phyloP scores from a whole-genome alignment of 2,888 invertebrate genomes.

The Gymnoscelis rufifasciata region DNA sequence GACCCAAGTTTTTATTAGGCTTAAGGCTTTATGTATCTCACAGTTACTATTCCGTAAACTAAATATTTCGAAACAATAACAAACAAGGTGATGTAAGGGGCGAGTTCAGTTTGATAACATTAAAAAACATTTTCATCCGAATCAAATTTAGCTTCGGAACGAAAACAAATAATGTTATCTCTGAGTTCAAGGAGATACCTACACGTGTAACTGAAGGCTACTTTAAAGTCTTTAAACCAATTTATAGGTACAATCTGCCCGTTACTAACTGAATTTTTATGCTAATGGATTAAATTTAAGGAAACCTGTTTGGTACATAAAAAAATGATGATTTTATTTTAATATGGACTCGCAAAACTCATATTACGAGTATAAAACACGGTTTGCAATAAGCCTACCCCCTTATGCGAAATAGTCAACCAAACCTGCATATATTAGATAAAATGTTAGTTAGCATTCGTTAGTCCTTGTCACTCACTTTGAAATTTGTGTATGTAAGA shows the following conservation, averaged over 20 bases:
- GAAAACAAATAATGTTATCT: constrained; percentile 51
- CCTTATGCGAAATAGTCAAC: no score
- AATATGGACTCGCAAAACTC: no score
- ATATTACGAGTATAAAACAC: no score
- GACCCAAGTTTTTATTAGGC: no score
- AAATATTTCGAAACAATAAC: constrained; percentile 15
- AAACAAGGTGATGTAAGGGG: constrained; percentile 34
- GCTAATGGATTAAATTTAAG: no score
- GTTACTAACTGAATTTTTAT: background rate
- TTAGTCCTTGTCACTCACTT: no score
- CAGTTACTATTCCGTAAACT: constrained; percentile 15
- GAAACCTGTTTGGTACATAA: no score
- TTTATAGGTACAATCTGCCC: background rate
- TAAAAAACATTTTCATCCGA: constrained; percentile 30
- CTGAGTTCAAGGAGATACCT: constrained; percentile 24
- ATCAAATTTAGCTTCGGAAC: constrained; percentile 32
- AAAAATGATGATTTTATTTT: no score
- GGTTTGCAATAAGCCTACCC: no score
- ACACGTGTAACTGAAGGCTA: constrained; percentile 28
- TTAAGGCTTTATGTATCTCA: background rate
- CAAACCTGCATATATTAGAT: no score
- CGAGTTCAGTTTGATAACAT: constrained; percentile 26
- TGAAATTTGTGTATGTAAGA: no score
- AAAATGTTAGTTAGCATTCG: no score
- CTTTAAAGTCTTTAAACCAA: background rate